Base-by-base conservation (phyloP, 2,797 vertebrate species). In the Gallinago solitaria region DNA sequence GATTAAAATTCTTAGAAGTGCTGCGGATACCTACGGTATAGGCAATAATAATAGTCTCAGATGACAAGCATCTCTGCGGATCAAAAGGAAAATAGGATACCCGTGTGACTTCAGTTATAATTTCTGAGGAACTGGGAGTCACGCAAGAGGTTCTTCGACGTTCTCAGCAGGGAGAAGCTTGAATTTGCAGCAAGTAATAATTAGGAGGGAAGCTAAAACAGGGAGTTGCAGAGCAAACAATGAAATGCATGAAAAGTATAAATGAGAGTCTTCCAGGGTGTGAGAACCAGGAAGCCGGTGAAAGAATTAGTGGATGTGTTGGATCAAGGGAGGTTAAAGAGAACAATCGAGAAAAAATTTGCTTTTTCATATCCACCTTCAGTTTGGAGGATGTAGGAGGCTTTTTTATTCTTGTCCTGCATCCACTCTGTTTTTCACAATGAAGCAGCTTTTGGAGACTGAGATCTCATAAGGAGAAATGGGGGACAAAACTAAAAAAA, bases 1-100 rank as follows among this genome's bases (percentile, higher is more conserved):
- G 43, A 92, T 61, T 83, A 92, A 93, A 93, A 91, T 83, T 73
- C 89, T 93, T 79, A 92, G 82, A 95, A 87, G 73, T 93, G 67
- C 77, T 88, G 54, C 1, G 0, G 65, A 33, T 76, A 88, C 59
- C 73, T 86, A 8, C 81, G 74, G 81, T 92, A 96, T 27, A 81
- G 80, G 85, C 79, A 94, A 69, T 91, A 96, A 90, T 92, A 84
- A 57, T 78, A 73, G 82, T 87, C 84, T 65, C 9, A 5, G 80
- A 65, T 95, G 94, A 92, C 87, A 96, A 63, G 67, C 53, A 24
- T 82, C 57, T 35, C 71, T 2, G 1, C 56, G 81, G 83, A 94
- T 94, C 88, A 90, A 96, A 96, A 90, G 87, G 60, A 87, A 94
- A 87, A 61, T 39, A 82, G 67, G 80, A 76, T 93, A 76, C 37